Percentiles rank a stretch among this genome's conserved stretches.
Conservation (phyloP, 2,888 invertebrate species). For the Balanococcus diminutus region DNA sequence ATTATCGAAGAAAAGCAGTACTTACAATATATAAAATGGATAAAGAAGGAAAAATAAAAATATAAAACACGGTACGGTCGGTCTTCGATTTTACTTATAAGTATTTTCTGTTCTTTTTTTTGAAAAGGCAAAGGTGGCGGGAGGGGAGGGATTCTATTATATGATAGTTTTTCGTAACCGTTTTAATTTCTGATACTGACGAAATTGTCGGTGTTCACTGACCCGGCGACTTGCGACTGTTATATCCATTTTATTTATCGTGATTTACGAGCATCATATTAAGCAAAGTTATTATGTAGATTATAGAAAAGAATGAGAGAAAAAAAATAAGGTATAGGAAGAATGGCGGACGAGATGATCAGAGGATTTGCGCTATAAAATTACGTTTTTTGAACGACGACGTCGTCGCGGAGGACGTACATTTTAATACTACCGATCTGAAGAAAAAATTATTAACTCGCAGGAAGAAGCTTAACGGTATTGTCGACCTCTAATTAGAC, state of each 20-base stretch:
- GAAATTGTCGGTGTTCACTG: slow-evolving; percentile 46
- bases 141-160: not conserved
- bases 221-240: slow-evolving; percentile 40
- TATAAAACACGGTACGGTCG: not conserved
- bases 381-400: not conserved
- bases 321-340: not conserved
- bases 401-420: not conserved
- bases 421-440: not conserved
- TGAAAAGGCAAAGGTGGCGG: not conserved
- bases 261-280: slow-evolving; percentile 33
- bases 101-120: not conserved
- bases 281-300: slow-evolving; percentile 19
- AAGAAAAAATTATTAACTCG: not conserved
- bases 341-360: not conserved
- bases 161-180: slow-evolving; percentile 2
- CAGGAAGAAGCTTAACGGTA: slow-evolving; percentile 19
- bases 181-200: not conserved
- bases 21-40: not conserved
- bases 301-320: not conserved
- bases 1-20: not conserved
- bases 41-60: not conserved
- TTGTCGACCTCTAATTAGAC: slow-evolving; percentile 31
- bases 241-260: slow-evolving; percentile 39
- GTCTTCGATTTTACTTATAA: not conserved
- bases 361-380: slow-evolving; percentile 8